phyloP scores from a whole-genome alignment of 2,888 invertebrate species.

The Caenorhabditis sp. region DNA sequence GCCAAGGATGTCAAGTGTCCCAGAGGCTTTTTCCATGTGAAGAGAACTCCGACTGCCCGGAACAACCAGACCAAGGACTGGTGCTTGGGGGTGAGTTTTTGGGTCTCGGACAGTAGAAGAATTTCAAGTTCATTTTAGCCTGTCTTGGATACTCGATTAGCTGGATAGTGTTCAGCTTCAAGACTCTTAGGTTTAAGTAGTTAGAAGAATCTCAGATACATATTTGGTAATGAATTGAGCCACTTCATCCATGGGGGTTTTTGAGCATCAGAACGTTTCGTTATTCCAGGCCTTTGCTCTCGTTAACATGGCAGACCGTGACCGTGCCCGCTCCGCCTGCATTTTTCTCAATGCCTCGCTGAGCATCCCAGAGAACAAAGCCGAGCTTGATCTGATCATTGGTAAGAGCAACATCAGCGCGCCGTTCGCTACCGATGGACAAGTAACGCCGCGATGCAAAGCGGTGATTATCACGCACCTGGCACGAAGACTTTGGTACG shows the following conservation, averaged over 20 bases:
- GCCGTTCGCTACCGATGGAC: conserved; percentile 4
- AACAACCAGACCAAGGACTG: conserved; percentile 38
- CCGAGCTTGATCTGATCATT: not conserved
- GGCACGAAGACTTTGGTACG: not conserved
- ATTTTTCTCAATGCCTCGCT: not conserved
- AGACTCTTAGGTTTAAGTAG: not conserved
- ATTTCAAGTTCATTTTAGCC: no score
- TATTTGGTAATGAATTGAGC: no score
- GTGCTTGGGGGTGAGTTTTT: conserved; percentile 23
- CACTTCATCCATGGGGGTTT: no score
- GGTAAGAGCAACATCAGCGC: not conserved
- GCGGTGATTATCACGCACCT: not conserved
- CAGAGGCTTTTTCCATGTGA: not conserved
- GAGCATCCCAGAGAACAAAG: conserved; percentile 3
- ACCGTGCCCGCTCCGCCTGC: conserved; percentile 1
- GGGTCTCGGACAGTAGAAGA: no score
- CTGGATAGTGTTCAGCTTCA: no score
- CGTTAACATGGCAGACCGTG: not conserved
- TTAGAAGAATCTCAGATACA: not conserved
- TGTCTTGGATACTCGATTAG: no score
- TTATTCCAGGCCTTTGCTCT: not conserved
- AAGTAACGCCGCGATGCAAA: conserved; percentile 6
- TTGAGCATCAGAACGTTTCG: no score
- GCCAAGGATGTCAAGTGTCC: conserved; percentile 30
- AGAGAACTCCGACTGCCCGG: conserved; percentile 13